Percentiles rank a stretch among this genome's conserved stretches.
These are phyloP conservation scores for Peucedramus taeniatus DNA, from an alignment of 2,113 vertebrate species.

Conservation along the genomic window DNA sequence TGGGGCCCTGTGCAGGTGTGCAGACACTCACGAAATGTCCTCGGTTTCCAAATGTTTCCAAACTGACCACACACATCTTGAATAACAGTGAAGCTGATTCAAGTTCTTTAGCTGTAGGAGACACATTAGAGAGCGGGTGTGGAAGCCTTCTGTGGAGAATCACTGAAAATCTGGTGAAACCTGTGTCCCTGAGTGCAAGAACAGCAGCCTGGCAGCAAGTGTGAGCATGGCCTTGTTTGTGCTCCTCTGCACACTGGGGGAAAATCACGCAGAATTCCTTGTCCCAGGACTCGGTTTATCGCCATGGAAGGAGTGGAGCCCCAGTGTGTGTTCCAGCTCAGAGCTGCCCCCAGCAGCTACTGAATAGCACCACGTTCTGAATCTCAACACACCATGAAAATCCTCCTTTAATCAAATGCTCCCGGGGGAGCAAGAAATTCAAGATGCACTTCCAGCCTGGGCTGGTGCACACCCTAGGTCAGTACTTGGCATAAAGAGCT, in stretches of 20 bases:
- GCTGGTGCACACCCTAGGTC: neutral
- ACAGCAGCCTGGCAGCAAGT: neutral
- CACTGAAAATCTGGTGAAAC: constrained; percentile 71
- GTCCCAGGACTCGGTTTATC: neutral
- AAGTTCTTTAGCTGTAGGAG: constrained; percentile 77
- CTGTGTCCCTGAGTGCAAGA: constrained; percentile 7
- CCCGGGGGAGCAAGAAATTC: neutral
- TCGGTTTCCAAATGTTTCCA: constrained; percentile 72
- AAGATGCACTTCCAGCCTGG: neutral
- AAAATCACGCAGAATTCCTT: neutral
- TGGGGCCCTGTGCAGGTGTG: neutral
- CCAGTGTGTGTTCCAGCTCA: neutral
- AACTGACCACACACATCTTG: constrained; percentile 71
- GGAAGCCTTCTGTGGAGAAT: constrained; percentile 78
- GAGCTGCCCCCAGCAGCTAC: neutral
- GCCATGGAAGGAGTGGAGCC: neutral
- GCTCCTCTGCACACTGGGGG: neutral
- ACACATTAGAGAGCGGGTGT: constrained; percentile 73
- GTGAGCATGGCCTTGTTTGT: neutral
- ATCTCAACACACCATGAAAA: neutral
- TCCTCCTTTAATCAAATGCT: constrained; percentile 35
- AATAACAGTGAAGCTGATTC: constrained; percentile 74
- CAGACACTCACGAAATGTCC: constrained; percentile 40
- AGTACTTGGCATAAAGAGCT: neutral
- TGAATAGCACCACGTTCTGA: neutral